Percentiles rank a stretch among this genome's conserved stretches.
These are phyloP conservation scores for Cirrhinus molitorella DNA, from an alignment of 2,797 vertebrate genomes.

Conservation along the genomic window DNA sequence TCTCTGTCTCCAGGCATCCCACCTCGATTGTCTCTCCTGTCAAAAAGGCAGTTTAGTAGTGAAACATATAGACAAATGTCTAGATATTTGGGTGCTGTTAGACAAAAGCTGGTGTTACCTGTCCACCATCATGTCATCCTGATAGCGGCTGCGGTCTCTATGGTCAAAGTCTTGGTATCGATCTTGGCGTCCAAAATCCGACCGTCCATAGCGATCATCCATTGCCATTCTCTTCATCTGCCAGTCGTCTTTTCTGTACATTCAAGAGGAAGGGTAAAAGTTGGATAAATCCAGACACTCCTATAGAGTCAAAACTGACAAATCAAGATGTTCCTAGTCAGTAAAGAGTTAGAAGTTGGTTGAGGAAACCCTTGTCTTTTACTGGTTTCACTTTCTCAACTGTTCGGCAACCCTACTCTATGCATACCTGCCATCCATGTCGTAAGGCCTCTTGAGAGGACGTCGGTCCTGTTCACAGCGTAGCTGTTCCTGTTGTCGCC, in stretches of 20 bases:
- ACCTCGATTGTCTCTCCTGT: slow-evolving; percentile 85
- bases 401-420: not conserved
- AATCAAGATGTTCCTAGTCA: not conserved
- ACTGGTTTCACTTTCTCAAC: not conserved
- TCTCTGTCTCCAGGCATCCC: slow-evolving; percentile 82
- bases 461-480: slow-evolving; percentile 91
- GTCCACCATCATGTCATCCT: slow-evolving; percentile 83
- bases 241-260: slow-evolving; percentile 90
- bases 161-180: slow-evolving; percentile 94
- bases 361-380: not conserved
- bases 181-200: slow-evolving; percentile 86
- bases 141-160: slow-evolving; percentile 89
- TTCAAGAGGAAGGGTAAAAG: not conserved
- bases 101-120: slow-evolving; percentile 70
- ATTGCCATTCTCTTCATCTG: slow-evolving; percentile 86
- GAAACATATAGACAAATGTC: not conserved
- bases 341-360: not conserved
- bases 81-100: not conserved
- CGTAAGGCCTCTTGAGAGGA: slow-evolving; percentile 86
- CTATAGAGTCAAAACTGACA: not conserved
- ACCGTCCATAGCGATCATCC: slow-evolving; percentile 86
- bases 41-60: not conserved
- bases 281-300: not conserved
- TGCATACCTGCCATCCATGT: slow-evolving; percentile 84
- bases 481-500: slow-evolving; percentile 92